Base-by-base conservation (phyloP, 2,797 vertebrate genomes). In the Sciaenops ocellatus region DNA sequence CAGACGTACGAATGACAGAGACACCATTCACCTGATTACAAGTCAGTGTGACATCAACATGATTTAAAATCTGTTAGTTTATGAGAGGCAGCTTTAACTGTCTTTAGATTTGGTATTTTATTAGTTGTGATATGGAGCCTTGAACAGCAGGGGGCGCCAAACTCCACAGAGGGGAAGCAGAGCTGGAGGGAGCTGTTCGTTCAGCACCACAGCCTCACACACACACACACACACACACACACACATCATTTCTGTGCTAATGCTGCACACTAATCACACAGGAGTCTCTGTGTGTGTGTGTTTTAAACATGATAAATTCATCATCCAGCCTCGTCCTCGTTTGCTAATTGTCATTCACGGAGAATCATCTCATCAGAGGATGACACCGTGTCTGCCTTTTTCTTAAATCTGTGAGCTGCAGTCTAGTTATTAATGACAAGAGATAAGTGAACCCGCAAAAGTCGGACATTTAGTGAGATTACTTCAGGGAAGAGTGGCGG, bases 131-230 rank as follows among this genome's bases (percentile, higher is more conserved):
- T 78, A 11, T 69, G 16, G 1, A 44, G 0, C 1, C 57, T 70
- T 75, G 15, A 42, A 15, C 89, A 78, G 81, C 66, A 90, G 94
- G 80, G 82, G 91, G 89, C 71, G 92, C 91, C 94, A 94, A 62
- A 90, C 54, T 70, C 88, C 84, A 60, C 62, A 26, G 59, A 74
- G 26, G 26, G 0, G 1, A n/a, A n/a, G 11, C n/a, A 54, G 28
- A 20, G 73, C 71, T 73, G 73, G 8, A 73, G 82, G 94, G 94
- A 96, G 93, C 96, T 96, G 95, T 96, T 91, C 94, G 80, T 95
- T 95, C 94, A 96, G 95, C 93, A 94, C 95, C 93, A 82, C 80
- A 76, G n/a, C 8, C 64, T 48, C 52, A 28, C 50, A 69, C 48
- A 20, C 56, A 20, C 67, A 20, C 70, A 9, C 52, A 38, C 63